Base-by-base conservation (phyloP, 2,888 invertebrate species). In the Aplocera efformata region DNA sequence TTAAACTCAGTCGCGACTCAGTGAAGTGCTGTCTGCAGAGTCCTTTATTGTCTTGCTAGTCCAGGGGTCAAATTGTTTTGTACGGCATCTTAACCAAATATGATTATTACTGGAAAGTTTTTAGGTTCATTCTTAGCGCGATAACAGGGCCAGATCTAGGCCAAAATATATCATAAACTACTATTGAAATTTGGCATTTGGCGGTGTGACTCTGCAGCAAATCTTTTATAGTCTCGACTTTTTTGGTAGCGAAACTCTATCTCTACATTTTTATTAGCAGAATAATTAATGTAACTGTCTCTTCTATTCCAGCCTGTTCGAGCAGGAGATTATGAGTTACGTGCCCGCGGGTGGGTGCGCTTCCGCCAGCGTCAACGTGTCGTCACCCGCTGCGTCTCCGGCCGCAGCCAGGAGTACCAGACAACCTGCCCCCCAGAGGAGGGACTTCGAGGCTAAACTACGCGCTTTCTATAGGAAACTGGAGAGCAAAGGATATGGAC, bases 301-400 rank as follows among this genome's bases (percentile, higher is more conserved):
- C 29, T 29, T 17, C 30, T 22, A 35, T 8, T 48, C 10, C 91
- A 98, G 98, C 91, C 92, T 98, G 67, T 98, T 98, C 90, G 98
- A 98, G 85, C 96, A 98, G 90, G 98, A 98, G 91, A 98, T 98
- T 72, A 97, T 98, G 98, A 97, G 97, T 62, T 98, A 97, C 88
- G 95, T 98, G 69, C 98, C 96, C 50, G 91, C 92, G 50, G 70
- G 79, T 35, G 73, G 74, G 10, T 69, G 68, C 38, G 50, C 93
- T 37, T 78, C 92, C 36, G 50, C 50, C 10, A 60, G 53, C 40
- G 60, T 50, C 59, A 63, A 52, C 33, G 92, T 92, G 41, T 93
- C 94, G 49, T 94, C 94, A 3, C 94, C 94, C 1, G 92, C 92
- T 46, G 94, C 94, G 28, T 96, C 96, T 1, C 97, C 96, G 6